Evolutionary conservation across 2,113 vertebrate genomes (phyloP), one percentile per base, ranked within the genome.

Genomic region (Lamprologus callipterus): DNA sequence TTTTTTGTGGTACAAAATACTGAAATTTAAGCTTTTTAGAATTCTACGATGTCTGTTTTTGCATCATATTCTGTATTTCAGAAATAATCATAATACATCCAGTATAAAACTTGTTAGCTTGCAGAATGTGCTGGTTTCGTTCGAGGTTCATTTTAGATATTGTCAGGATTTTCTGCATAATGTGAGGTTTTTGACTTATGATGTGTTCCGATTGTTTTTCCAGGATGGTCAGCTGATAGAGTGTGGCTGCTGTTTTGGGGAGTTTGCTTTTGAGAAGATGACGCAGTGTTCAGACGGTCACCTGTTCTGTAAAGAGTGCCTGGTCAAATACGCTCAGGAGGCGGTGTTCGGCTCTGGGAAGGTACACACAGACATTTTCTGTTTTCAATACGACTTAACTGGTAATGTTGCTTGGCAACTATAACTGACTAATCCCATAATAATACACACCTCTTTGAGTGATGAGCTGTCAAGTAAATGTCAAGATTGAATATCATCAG

Each of bases 211-310:
- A 23, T 19, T 79, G 1, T 90, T 21, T 40, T 26, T 82, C 14
- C 93, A 99, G 98, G 98, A 99, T 1, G 98, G 98, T 35, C 98
- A 99, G 96, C 96, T 99, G 96, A 99, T 99, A 1, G 98, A 99
- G 92, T 99, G 98, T 17, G 97, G 98, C 87, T 99, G 98, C 78
- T 99, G 98, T 95, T 99, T 97, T 0, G 98, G 98, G 37, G 98
- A 99, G 82, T 99, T 99, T 88, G 98, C 98, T 0, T 99, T 99
- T 4, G 98, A 99, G 93, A 98, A 99, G 91, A 96, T 99, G 95
- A 99, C 98, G 0, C 98, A 99, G 90, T 99, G 98, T 82, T 97
- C 97, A 0, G 98, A 99, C 26, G 98, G 98, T 68, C 98, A 99
- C 93, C 96, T 99, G 78, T 99, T 99, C 96, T 99, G 98, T 94